A percentile compares a stretch with the other conserved stretches of the same genome.
Evolutionary conservation across 1,140 invertebrate genomes (phyloP).

Genomic region (Zaprionus capensis): DNA sequence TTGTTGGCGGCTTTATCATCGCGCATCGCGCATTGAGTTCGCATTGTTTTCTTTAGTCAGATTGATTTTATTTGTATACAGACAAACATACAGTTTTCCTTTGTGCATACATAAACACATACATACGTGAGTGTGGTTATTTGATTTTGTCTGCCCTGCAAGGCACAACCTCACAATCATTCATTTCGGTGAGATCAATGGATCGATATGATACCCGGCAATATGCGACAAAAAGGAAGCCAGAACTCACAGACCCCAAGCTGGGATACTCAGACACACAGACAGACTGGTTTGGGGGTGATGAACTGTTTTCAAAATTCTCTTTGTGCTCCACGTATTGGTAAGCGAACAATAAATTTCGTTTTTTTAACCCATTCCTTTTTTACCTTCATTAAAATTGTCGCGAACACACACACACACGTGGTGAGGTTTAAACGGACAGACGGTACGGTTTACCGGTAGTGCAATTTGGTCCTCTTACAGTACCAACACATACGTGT

Average conservation of each 20-base stretch:
- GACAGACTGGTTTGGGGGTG: conserved; percentile 22
- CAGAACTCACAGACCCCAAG: conserved; percentile 33
- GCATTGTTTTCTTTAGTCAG: conserved; percentile 67
- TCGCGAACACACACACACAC: conserved; percentile 41
- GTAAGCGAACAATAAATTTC: conserved; percentile 59
- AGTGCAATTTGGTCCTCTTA: not conserved
- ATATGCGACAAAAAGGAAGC: conserved; percentile 66
- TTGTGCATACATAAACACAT: conserved; percentile 8
- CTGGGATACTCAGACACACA: conserved; percentile 13
- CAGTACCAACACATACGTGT: too few species aligned
- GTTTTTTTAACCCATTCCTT: conserved; percentile 47
- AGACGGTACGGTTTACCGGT: not conserved
- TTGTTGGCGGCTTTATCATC: conserved; percentile 31
- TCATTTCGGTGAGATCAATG: conserved; percentile 82
- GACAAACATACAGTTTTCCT: conserved; percentile 11
- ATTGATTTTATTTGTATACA: conserved; percentile 20
- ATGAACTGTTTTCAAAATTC: conserved; percentile 75
- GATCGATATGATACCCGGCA: conserved; percentile 69
- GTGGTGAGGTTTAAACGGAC: not conserved
- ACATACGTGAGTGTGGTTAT: conserved; percentile 23
- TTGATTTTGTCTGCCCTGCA: conserved; percentile 50
- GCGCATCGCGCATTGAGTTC: conserved; percentile 43
- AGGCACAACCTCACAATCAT: conserved; percentile 63
- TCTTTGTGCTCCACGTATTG: conserved; percentile 33
- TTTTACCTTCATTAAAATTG: conserved; percentile 70